Evolutionary conservation across 2,113 vertebrate species (phyloP).

Genomic region (Halichoeres trimaculatus): DNA sequence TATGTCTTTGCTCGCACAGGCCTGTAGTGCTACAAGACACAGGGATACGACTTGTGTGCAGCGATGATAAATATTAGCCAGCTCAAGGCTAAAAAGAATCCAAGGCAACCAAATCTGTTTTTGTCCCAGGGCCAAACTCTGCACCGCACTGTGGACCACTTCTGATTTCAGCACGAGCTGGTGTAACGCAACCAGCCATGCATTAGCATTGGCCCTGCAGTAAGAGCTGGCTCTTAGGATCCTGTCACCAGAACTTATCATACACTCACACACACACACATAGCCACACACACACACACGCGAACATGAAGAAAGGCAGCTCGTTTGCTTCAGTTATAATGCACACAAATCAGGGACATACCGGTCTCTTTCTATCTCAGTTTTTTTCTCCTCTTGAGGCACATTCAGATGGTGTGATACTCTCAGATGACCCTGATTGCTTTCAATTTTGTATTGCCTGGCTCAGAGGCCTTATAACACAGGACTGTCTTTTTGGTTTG

Average conservation of each 20-base stretch:
- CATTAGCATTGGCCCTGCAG: slow-evolving; percentile 85
- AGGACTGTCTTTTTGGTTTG: neutral
- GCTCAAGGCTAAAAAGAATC: slow-evolving; percentile 73
- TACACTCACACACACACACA: slow-evolving; percentile 51
- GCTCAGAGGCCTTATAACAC: neutral
- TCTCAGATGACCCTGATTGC: neutral
- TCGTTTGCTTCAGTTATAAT: slow-evolving; percentile 35
- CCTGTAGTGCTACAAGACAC: slow-evolving; percentile 62
- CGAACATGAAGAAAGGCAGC: slow-evolving; percentile 34
- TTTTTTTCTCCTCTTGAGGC: neutral
- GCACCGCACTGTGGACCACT: slow-evolving; percentile 74
- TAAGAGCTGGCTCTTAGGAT: slow-evolving; percentile 80
- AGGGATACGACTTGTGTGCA: slow-evolving; percentile 59
- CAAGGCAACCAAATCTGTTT: slow-evolving; percentile 73
- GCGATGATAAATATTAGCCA: slow-evolving; percentile 69
- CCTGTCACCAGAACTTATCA: slow-evolving; percentile 82
- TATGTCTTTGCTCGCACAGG: slow-evolving; percentile 39
- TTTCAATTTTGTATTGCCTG: neutral
- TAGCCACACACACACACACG: neutral
- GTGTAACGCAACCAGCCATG: slow-evolving; percentile 84
- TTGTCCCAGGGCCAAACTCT: slow-evolving; percentile 75
- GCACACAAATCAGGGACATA: neutral
- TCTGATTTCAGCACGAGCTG: slow-evolving; percentile 81
- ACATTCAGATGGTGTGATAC: neutral
- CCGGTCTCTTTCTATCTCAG: neutral